Conservation (phyloP, 2,888 invertebrate species). For the Yponomeuta evonymella region DNA sequence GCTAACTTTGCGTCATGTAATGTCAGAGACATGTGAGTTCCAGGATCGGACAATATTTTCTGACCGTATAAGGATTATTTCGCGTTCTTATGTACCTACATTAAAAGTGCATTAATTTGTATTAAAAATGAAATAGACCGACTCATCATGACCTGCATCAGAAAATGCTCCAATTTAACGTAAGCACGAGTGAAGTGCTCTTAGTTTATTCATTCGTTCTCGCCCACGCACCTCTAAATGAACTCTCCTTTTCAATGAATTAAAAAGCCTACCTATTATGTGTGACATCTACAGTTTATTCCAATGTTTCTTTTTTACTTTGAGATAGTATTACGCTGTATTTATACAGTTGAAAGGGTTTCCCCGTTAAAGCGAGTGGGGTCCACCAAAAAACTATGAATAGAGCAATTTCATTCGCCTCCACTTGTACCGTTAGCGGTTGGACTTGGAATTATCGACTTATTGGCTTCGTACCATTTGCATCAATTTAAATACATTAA, state of each 20-base stretch:
- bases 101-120: not conserved
- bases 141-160: conserved; percentile 6
- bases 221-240: conserved; percentile 11
- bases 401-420: not conserved
- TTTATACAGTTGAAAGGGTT: not conserved
- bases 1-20: too few species aligned
- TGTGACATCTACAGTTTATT: not conserved
- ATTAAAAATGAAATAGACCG: not conserved
- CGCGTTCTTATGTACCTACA: not conserved
- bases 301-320: not conserved
- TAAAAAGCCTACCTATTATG: not conserved
- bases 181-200: not conserved
- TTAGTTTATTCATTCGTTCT: conserved; percentile 12
- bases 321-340: not conserved
- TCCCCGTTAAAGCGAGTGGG: not conserved
- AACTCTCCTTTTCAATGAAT: conserved; percentile 6
- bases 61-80: not conserved
- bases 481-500: conserved; percentile 14
- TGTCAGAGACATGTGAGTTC: too few species aligned
- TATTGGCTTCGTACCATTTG: not conserved
- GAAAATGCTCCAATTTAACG: conserved; percentile 5
- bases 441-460: conserved; percentile 3
- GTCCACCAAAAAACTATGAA: not conserved
- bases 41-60: too few species aligned
- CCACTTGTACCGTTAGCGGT: conserved; percentile 1